Percentiles rank a stretch among this genome's conserved stretches.
Conservation (phyloP, 1,140 invertebrate species). For the Drosophila ficusphila region DNA sequence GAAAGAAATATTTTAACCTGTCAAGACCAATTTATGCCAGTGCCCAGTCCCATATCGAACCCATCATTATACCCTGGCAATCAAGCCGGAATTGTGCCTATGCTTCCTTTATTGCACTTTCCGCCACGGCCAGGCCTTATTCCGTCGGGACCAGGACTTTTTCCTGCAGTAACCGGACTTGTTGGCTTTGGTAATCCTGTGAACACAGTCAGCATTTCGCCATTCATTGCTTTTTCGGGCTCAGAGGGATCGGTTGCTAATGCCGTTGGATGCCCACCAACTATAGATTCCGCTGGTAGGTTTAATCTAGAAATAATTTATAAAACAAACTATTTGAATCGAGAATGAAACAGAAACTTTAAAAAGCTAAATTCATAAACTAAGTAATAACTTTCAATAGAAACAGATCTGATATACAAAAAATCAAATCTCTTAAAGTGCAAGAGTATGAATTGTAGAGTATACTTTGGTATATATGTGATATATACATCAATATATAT, state of each 20-base stretch:
- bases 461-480: too few relatives aligned
- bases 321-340: not conserved
- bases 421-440: too few relatives aligned
- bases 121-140: conserved; percentile 89
- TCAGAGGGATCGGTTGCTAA: not conserved
- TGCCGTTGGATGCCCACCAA: not conserved
- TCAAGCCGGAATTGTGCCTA: conserved; percentile 44
- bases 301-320: not conserved
- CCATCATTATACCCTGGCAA: conserved; percentile 16
- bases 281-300: conserved; percentile 19
- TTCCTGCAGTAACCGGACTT: conserved; percentile 66
- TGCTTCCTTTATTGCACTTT: conserved; percentile 77
- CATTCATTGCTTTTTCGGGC: conserved; percentile 43
- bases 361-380: too few relatives aligned
- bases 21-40: conserved; percentile 1
- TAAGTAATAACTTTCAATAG: too few relatives aligned
- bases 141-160: conserved; percentile 86
- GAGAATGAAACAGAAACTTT: not conserved
- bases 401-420: too few relatives aligned
- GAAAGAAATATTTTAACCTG: not conserved
- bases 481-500: too few relatives aligned
- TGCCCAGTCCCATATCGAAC: not conserved
- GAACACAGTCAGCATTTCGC: conserved; percentile 25
- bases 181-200: conserved; percentile 22
- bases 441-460: too few relatives aligned